These are phyloP conservation scores for Pipistrellus pygmaeus DNA, from an alignment of 2,797 vertebrate species.

Conservation along the genomic window DNA sequence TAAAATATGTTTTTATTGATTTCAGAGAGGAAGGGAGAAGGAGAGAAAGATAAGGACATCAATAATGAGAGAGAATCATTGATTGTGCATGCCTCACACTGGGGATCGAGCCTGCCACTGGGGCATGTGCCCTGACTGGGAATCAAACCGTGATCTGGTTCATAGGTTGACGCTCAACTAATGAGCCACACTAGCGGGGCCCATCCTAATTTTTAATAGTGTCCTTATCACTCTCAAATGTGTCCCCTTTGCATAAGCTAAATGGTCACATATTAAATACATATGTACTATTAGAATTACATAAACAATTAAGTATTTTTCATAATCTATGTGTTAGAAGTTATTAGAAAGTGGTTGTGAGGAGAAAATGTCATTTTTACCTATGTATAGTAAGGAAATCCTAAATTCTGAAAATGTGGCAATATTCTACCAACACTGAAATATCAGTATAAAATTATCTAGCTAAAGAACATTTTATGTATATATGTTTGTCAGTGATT, in stretches of 20 bases:
- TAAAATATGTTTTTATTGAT: too few relatives aligned
- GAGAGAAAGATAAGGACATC: too few relatives aligned
- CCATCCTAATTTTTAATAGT: neutral
- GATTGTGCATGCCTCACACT: too few relatives aligned
- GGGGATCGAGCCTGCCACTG: too few relatives aligned
- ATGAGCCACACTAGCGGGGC: too few relatives aligned
- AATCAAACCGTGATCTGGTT: too few relatives aligned
- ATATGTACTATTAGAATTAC: neutral
- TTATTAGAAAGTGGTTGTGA: neutral
- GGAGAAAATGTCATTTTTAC: neutral
- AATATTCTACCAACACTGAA: neutral
- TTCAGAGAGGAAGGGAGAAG: too few relatives aligned
- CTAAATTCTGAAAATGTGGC: neutral
- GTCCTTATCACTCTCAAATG: neutral
- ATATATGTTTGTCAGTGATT: neutral
- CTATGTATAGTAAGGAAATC: neutral
- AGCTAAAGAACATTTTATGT: neutral
- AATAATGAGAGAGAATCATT: too few relatives aligned
- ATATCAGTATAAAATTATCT: neutral
- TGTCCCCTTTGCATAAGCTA: neutral
- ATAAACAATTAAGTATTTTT: constrained; percentile 16
- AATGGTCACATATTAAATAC: neutral
- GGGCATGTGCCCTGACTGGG: too few relatives aligned
- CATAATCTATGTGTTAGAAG: neutral
- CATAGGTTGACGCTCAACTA: too few relatives aligned